Evolutionary conservation across 2,888 invertebrate genomes (phyloP), one percentile per base, ranked within the genome.

Genomic region (Caenorhabditis sulstoni): DNA sequence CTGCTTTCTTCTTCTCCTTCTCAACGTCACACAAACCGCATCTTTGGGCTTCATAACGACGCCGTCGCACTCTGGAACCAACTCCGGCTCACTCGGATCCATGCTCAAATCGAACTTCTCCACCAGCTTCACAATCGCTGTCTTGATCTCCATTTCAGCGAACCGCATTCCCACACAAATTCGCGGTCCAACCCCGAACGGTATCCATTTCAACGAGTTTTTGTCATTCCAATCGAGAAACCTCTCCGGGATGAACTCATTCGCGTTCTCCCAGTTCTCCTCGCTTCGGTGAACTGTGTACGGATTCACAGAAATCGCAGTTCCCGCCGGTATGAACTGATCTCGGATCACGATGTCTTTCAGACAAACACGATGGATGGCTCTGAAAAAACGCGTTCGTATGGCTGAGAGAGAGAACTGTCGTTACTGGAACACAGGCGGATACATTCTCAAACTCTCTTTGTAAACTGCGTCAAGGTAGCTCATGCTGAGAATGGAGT

Each of bases 121-220:
- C 29, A 87, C n/a, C 35, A 87, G 29, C 37, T 68, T 61, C 4
- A 70, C 81, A 16, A 87, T 39, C 8, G 86, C 74, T 66, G 84
- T 77, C 67, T 87, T 87, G 77, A 82, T 84, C 65, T 87, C 87
- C 83, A 87, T 85, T 39, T 87, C 87, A n/a, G 88, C 88, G 57
- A 88, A 88, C 20, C 87, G 47, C 84, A 85, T 83, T 61, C 88
- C 88, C 44, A 85, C 85, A 70, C 88, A 88, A 68, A 82, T 85
- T 14, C 88, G 47, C 3, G 88, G 88, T 44, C 88, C 88, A 1
- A 83, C 62, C 9, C 88, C 88, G 61, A 88, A 88, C 22, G 88
- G 87, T 7, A 88, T 62, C 86, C 87, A 88, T 3, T 84, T 81
- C 44, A 85, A 67, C 4, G 76, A 80, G 12, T n/a, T 39, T 22